phyloP scores from a whole-genome alignment of 2,888 invertebrate species.

The Drosophila parthenogenetica region DNA sequence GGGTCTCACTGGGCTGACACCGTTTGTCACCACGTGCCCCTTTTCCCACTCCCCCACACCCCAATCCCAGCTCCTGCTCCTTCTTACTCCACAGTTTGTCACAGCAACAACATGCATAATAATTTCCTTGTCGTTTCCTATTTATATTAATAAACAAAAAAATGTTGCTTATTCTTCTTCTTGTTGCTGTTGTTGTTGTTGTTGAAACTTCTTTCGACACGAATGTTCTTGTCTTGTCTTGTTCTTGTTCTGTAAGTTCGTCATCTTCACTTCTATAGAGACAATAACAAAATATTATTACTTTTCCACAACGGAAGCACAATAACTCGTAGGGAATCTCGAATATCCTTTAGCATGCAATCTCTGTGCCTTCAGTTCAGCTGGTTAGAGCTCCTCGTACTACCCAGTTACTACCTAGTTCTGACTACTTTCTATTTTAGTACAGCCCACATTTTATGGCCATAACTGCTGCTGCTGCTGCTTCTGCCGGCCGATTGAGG shows the following conservation, averaged over 20 bases:
- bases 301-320: constrained; percentile 31
- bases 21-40: constrained; percentile 82
- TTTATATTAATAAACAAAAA: constrained; percentile 79
- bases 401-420: constrained; percentile 2
- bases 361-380: constrained; percentile 17
- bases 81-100: constrained; percentile 6
- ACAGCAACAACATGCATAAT: constrained; percentile 59
- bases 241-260: constrained; percentile 17
- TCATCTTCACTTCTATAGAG: constrained; percentile 47
- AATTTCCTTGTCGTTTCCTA: constrained; percentile 69
- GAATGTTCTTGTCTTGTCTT: constrained; percentile 40
- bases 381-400: constrained; percentile 3
- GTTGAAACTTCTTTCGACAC: constrained; percentile 75
- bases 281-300: constrained; percentile 50
- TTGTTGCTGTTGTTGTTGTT: constrained; percentile 5
- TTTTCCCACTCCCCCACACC: constrained; percentile 21
- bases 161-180: constrained; percentile 19
- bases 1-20: constrained; percentile 51
- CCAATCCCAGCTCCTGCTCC: neutral
- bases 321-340: constrained; percentile 25
- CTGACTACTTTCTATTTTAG: constrained; percentile 52
- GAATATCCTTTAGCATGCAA: constrained; percentile 66
- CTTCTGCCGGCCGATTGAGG: constrained; percentile 35
- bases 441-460: constrained; percentile 15
- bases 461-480: neutral